A percentile compares a stretch with the other conserved stretches of the same genome.
Conservation (phyloP, 2,113 vertebrate genomes). For the Dasyprocta punctata region DNA sequence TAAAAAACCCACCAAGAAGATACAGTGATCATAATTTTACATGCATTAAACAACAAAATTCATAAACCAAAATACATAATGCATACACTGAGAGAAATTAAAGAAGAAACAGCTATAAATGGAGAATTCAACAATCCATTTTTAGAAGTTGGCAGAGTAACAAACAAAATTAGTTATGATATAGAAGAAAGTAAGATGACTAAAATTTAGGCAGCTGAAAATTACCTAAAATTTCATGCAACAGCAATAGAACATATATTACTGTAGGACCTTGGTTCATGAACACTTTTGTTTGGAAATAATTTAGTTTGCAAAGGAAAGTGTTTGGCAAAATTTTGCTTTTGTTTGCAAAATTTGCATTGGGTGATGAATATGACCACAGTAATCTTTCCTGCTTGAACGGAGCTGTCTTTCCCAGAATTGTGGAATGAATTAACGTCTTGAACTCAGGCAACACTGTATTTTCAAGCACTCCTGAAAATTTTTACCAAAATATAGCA, state of each 20-base stretch:
- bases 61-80: neutral
- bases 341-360: neutral
- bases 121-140: neutral
- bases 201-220: neutral
- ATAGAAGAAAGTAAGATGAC: neutral
- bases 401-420: neutral
- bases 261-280: neutral
- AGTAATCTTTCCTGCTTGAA: neutral
- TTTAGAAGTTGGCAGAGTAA: neutral
- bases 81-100: neutral
- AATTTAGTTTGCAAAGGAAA: no score
- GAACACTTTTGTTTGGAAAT: no score
- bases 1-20: neutral
- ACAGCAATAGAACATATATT: neutral
- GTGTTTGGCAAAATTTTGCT: no score
- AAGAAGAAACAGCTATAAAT: neutral
- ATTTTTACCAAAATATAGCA: neutral
- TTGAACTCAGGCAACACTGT: neutral
- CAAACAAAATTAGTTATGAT: neutral
- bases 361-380: neutral
- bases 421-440: neutral
- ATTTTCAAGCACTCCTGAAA: neutral
- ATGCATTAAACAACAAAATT: neutral
- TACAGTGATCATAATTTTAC: neutral
- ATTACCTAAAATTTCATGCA: neutral